Evolutionary conservation across 2,888 invertebrate species (phyloP).

Genomic region (Lasioglossum leucozonium): DNA sequence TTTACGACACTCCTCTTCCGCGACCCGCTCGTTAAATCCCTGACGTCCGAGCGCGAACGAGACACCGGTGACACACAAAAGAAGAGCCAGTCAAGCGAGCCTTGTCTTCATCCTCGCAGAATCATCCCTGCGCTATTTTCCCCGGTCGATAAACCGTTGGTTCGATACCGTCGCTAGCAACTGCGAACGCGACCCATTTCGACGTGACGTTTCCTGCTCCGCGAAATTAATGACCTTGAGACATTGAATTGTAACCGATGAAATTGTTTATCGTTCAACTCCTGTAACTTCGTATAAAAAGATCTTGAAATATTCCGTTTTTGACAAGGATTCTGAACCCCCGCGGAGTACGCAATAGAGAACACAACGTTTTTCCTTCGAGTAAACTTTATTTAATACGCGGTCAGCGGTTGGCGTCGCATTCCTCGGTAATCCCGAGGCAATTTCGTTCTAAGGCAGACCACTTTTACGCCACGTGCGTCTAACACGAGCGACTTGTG

Average conservation of each 20-base stretch:
- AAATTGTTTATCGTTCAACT: no score
- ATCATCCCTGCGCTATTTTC: slow-evolving; percentile 43
- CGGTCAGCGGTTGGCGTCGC: slow-evolving; percentile 16
- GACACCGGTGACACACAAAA: slow-evolving; percentile 37
- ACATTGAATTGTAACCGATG: no score
- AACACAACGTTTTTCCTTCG: neutral
- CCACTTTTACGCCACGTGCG: slow-evolving; percentile 10
- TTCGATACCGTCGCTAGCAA: slow-evolving; percentile 16
- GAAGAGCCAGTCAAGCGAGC: slow-evolving; percentile 26
- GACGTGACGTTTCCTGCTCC: neutral
- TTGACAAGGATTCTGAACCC: neutral
- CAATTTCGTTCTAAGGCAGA: slow-evolving; percentile 28
- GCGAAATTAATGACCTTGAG: no score
- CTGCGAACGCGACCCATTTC: neutral
- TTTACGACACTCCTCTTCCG: neutral
- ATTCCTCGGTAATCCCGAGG: neutral
- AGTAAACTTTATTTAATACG: slow-evolving; percentile 20
- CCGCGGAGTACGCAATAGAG: neutral
- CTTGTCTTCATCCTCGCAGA: slow-evolving; percentile 44
- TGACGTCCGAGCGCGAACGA: neutral
- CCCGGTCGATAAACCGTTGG: slow-evolving; percentile 47
- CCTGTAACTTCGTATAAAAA: no score
- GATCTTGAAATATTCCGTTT: neutral
- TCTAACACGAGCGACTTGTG: slow-evolving; percentile 41
- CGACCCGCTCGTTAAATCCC: neutral